These are phyloP conservation scores for Pristiophorus japonicus DNA, from an alignment of 2,113 vertebrate genomes.

Conservation along the genomic window DNA sequence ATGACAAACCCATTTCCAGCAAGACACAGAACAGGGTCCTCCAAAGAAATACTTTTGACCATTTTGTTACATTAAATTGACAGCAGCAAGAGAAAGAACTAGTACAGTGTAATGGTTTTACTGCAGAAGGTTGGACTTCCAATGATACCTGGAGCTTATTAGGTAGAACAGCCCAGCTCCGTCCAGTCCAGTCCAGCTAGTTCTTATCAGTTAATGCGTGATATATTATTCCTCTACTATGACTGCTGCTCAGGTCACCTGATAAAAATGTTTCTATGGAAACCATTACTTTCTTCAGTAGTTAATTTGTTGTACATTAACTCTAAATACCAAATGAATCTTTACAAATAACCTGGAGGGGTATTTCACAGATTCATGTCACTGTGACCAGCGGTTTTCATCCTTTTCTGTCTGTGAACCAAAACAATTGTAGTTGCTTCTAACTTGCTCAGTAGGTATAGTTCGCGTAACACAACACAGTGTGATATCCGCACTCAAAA, in stretches of 20 bases:
- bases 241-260: neutral
- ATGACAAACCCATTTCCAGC: neutral
- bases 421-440: neutral
- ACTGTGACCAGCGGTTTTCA: neutral
- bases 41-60: neutral
- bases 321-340: neutral
- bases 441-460: neutral
- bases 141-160: neutral
- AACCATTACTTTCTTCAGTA: neutral
- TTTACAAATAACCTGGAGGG: neutral
- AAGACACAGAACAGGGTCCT: neutral
- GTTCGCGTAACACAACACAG: neutral
- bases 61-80: neutral
- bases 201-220: constrained; percentile 22
- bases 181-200: neutral
- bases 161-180: neutral
- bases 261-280: neutral
- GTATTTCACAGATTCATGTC: neutral
- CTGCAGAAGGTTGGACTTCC: neutral
- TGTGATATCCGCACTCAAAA: neutral
- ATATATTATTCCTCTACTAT: neutral
- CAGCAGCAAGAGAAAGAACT: neutral
- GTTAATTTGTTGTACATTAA: neutral
- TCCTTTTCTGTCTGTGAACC: too few relatives aligned
- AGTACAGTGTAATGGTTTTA: neutral